These are phyloP conservation scores for Argyrosomus regius DNA, from an alignment of 2,797 vertebrate species.

Conservation along the genomic window DNA sequence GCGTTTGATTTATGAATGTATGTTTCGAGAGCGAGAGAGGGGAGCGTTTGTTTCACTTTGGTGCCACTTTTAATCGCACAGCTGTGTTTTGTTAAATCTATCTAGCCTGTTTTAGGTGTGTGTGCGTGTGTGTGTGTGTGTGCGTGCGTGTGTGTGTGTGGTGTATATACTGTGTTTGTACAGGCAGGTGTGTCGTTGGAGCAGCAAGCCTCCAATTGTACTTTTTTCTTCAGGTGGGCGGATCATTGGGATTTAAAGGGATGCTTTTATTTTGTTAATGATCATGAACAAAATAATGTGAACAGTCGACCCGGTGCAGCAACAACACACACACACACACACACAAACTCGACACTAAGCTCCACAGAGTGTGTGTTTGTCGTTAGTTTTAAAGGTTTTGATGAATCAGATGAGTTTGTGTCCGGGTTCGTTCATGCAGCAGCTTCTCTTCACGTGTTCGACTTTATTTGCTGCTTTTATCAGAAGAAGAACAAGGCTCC, in stretches of 20 bases:
- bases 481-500: no score
- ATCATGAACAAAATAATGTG: background rate
- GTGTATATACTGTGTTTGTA: conserved; percentile 38
- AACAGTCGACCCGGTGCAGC: background rate
- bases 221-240: conserved; percentile 53
- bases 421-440: background rate
- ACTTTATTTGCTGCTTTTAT: conserved; percentile 1
- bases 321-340: background rate
- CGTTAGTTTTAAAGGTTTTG: background rate
- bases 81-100: conserved; percentile 37
- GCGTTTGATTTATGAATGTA: conserved; percentile 46
- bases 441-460: background rate
- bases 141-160: background rate
- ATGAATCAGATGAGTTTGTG: no score
- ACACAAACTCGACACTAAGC: background rate
- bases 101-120: conserved; percentile 14
- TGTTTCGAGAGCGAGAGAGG: background rate
- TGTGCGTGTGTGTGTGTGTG: conserved; percentile 5
- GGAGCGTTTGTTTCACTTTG: conserved; percentile 37
- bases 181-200: conserved; percentile 26
- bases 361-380: background rate
- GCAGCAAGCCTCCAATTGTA: conserved; percentile 65
- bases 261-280: background rate
- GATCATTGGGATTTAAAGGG: conserved; percentile 11
- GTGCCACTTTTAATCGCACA: conserved; percentile 53